phyloP scores from a whole-genome alignment of 2,113 vertebrate genomes.

The Ptilorrhoa leucosticta region DNA sequence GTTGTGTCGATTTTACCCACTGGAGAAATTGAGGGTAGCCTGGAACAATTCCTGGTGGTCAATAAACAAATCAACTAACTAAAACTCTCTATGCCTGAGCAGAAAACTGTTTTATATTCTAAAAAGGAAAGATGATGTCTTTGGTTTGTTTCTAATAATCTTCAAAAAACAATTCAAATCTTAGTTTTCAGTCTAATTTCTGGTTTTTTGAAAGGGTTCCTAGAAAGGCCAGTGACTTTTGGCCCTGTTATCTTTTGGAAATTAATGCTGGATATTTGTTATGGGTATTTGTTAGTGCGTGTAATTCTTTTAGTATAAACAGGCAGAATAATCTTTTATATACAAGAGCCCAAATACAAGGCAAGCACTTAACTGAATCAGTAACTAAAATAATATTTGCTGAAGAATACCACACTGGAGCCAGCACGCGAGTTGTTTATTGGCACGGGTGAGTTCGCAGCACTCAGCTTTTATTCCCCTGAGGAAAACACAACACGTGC shows the following conservation, averaged over 20 bases:
- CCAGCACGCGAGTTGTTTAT: background rate
- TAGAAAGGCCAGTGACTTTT: background rate
- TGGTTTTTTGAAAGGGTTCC: background rate
- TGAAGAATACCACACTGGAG: background rate
- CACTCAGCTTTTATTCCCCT: background rate
- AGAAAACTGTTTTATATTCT: fast-evolving
- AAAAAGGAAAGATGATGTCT: background rate
- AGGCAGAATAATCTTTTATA: background rate
- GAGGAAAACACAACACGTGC: background rate
- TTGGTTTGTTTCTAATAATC: background rate
- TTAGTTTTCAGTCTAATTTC: background rate
- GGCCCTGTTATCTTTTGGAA: background rate
- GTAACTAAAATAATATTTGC: background rate
- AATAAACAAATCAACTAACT: background rate
- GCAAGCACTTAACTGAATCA: background rate
- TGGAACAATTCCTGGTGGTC: background rate
- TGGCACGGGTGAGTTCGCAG: background rate
- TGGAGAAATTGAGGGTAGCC: background rate
- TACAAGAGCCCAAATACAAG: background rate
- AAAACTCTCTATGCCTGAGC: background rate
- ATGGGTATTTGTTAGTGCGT: background rate
- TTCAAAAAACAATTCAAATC: background rate
- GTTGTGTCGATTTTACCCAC: background rate
- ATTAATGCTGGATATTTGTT: background rate
- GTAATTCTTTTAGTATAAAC: background rate